Percentiles rank a stretch among this genome's conserved stretches.
These are phyloP conservation scores for Enteromius trimaculatus DNA, from an alignment of 2,797 vertebrate species.

Conservation along the genomic window DNA sequence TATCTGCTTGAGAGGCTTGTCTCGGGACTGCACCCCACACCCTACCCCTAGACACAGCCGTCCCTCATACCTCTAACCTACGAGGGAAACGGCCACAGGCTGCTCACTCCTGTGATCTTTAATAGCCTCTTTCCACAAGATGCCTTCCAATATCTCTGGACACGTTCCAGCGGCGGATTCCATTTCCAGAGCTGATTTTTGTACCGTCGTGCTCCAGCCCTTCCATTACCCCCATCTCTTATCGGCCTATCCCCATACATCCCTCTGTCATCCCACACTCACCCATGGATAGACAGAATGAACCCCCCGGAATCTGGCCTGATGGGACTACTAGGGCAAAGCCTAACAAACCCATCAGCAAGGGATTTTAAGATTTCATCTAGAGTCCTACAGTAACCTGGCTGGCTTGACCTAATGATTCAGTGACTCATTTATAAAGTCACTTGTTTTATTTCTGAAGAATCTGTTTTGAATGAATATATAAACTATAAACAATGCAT, in stretches of 20 bases:
- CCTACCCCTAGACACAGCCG: constrained; percentile 33
- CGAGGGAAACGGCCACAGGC: constrained; percentile 26
- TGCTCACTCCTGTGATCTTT: constrained; percentile 46
- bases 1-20: constrained; percentile 52
- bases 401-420: neutral
- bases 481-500: neutral
- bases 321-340: constrained; percentile 58
- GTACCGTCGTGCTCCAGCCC: constrained; percentile 46
- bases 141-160: constrained; percentile 56
- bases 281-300: constrained; percentile 17
- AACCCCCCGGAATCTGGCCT: neutral
- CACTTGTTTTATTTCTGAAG: neutral
- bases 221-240: constrained; percentile 33
- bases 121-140: constrained; percentile 57
- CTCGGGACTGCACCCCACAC: constrained; percentile 18
- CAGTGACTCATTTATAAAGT: neutral
- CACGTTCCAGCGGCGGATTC: constrained; percentile 54
- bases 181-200: constrained; percentile 55
- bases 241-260: constrained; percentile 56
- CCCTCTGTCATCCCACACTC: constrained; percentile 34
- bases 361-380: constrained; percentile 64
- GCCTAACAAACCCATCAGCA: constrained; percentile 68
- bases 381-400: constrained; percentile 1
- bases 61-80: constrained; percentile 41
- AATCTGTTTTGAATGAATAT: neutral